Conservation (phyloP, 1,140 invertebrate species). For the Drosophila teissieri region DNA sequence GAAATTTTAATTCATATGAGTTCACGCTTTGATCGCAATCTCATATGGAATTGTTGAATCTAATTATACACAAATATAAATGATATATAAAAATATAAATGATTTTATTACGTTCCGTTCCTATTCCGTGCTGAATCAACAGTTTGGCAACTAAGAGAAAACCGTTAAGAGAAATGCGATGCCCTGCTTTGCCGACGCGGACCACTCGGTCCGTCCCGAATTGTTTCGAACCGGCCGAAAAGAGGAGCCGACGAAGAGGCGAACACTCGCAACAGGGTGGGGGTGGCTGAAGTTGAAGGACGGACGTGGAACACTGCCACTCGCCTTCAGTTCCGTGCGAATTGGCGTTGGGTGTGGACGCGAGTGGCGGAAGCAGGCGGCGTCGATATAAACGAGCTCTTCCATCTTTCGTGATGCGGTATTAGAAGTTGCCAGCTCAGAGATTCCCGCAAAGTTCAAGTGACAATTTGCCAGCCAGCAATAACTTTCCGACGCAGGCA, state of each 20-base stretch:
- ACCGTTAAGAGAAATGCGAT: slow-evolving; percentile 3
- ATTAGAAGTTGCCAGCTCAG: slow-evolving; percentile 40
- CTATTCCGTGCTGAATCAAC: slow-evolving; percentile 57
- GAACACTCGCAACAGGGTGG: slow-evolving; percentile 16
- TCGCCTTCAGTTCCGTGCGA: slow-evolving; percentile 55
- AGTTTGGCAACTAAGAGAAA: slow-evolving; percentile 65
- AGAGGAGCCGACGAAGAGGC: slow-evolving; percentile 2
- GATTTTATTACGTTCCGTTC: neutral
- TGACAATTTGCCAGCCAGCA: slow-evolving; percentile 49
- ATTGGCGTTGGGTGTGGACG: slow-evolving; percentile 59
- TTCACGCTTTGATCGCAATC: no score
- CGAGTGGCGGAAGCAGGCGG: slow-evolving; percentile 24
- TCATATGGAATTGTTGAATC: no score
- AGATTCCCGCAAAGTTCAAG: slow-evolving; percentile 46
- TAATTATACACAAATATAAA: no score
- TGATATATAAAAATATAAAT: neutral
- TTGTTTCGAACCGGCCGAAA: slow-evolving; percentile 12
- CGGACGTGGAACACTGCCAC: slow-evolving; percentile 40
- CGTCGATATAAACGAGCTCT: slow-evolving; percentile 11
- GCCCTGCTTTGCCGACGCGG: slow-evolving; percentile 67
- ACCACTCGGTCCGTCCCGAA: slow-evolving; percentile 14
- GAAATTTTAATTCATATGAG: no score
- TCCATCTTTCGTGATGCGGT: slow-evolving; percentile 38
- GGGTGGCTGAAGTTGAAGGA: slow-evolving; percentile 67
- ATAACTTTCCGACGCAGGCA: slow-evolving; percentile 23